Evolutionary conservation across 1,140 invertebrate species (phyloP), one percentile per base, ranked within the genome.

Genomic region (Drosophila melanogaster): DNA sequence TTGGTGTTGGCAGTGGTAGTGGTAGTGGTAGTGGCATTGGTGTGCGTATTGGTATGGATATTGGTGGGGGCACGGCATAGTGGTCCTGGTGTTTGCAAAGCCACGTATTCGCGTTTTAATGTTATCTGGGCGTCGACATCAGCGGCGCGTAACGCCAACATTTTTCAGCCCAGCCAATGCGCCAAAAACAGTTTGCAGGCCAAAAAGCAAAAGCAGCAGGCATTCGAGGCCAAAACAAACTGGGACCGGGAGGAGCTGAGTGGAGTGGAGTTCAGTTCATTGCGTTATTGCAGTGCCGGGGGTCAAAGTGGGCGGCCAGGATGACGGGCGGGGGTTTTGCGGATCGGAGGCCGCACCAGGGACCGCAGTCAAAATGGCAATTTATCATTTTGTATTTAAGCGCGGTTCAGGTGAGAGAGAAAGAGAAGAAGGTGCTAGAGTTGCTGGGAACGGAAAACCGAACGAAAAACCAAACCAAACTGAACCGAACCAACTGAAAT

Each of bases 321-420:
- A 1, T 8, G 41, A 22, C 11, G 14, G 24, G 10, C 4, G 26
- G 47, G 3, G 38, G n/a, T 35, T 17, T 35, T 24, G 41, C 14
- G 40, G 44, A 40, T 11, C 33, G 33, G 35, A 59, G 55, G 61
- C 46, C 41, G 67, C 44, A 67, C 55, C 56, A 53, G 79, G 51
- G 73, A 77, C 76, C 77, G 51, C 70, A 87, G 77, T 80, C 84
- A 89, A 84, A 89, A 89, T 89, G 77, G 84, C 80, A 89, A 89
- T 89, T 89, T 89, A 89, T 89, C 84, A 89, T 89, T 89, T 89
- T 84, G 84, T 89, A 74, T 87, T 87, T 89, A 89, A 80, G 79
- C 60, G 84, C 51, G 57, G 38, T 55, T 66, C 79, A 87, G 79
- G 83, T 84, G 78, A 70, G 67, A 50, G 46, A 6, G 41, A 15